Base-by-base conservation (phyloP, 2,113 vertebrate genomes). In the Crypturellus undulatus region DNA sequence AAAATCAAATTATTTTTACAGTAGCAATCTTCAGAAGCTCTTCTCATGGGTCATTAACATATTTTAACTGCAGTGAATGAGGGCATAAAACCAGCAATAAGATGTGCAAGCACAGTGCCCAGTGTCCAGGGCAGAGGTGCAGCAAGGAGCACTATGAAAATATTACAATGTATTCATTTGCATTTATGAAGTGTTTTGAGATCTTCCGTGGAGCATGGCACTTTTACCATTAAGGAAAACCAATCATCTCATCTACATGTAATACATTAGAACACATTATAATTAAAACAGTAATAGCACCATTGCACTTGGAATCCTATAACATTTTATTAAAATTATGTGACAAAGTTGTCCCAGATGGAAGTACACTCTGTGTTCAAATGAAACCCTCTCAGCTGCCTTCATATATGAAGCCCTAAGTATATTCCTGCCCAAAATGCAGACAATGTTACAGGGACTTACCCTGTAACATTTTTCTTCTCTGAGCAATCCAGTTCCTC, bases 141-240 rank as follows among this genome's bases (percentile, higher is more conserved):
- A 10, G 22, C 43, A 64, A 92, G 52, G 83, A 94, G 64, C 52
- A 90, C 12, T 22, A 43, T n/a, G 30, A 82, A 30, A 93, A 60
- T 36, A 36, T 3, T 84, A 62, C 25, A 78, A 60, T 51, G 11
- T 8, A 75, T 87, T 85, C 32, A 56, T 70, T 90, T 32, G 20
- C 34, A 25, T 80, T 89, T 85, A 88, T 80, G 25, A 91, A 79
- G 64, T 64, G 56, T 73, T 96, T 90, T 81, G 75, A 79, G 58
- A 87, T 59, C 24, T 63, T 91, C 89, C 76, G 49, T 71, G 79
- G 93, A 64, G 56, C 21, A 71, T 64, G 17, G 14, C 36, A 56
- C 81, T 85, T 79, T 94, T 94, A 32, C 28, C 64, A 42, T 70
- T 85, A 63, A 80, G 79, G 67, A 77, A 89, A 91, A 83, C 1